phyloP scores from a whole-genome alignment of 2,797 vertebrate genomes.

The Selene dorsalis region DNA sequence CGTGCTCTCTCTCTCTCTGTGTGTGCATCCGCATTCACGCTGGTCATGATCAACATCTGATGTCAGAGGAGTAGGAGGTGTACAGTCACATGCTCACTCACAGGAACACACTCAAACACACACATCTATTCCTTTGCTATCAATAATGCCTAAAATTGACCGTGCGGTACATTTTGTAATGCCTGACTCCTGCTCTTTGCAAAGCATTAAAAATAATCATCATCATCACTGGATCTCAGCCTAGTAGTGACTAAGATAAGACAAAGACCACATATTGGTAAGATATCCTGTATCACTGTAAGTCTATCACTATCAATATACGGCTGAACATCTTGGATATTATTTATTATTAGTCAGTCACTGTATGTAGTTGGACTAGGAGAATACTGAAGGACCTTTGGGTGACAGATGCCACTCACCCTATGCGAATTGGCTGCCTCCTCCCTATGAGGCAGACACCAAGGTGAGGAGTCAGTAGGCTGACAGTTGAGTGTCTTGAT shows the following conservation, averaged over 20 bases:
- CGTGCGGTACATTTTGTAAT: not conserved
- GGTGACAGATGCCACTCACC: not conserved
- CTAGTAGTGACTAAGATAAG: not conserved
- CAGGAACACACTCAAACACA: slow-evolving; percentile 11
- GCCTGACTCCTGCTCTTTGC: slow-evolving; percentile 22
- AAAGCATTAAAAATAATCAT: slow-evolving; percentile 20
- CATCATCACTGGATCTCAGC: not conserved
- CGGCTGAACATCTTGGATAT: not conserved
- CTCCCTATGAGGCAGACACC: not conserved
- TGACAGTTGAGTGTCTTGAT: slow-evolving; percentile 9
- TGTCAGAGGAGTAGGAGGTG: slow-evolving; percentile 55
- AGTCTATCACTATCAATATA: not conserved
- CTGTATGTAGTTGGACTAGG: not conserved
- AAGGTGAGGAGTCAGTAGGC: slow-evolving; percentile 22
- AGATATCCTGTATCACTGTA: not conserved
- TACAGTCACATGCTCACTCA: slow-evolving; percentile 39
- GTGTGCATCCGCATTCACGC: slow-evolving; percentile 19
- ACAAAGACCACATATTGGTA: not conserved
- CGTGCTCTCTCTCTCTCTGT: not conserved
- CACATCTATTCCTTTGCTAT: not conserved
- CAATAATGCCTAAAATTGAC: slow-evolving; percentile 21
- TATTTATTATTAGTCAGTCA: slow-evolving; percentile 10
- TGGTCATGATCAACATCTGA: slow-evolving; percentile 53
- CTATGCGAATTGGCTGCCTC: slow-evolving; percentile 1
- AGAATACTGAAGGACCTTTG: slow-evolving; percentile 8